Base-by-base conservation (phyloP, 2,888 invertebrate genomes). In the Pherbina coryleti region DNA sequence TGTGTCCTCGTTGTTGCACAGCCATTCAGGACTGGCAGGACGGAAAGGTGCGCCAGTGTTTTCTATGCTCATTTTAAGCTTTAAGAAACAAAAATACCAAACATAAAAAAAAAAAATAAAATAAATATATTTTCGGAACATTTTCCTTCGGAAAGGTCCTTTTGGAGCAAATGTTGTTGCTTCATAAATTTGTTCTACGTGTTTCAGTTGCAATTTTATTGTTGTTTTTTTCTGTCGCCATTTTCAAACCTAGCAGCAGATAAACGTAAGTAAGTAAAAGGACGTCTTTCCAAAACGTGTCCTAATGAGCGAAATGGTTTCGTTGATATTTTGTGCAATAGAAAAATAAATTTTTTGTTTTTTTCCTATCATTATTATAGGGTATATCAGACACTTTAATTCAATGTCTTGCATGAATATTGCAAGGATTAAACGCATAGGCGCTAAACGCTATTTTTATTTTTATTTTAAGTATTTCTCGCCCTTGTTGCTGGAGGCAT, bases 251-350 rank as follows among this genome's bases (percentile, higher is more conserved):
- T 44, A 14, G 44, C 44, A 44, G 11, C 44, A 44, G 55, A 55
- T 55, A 55, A 55, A 55, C 55, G 19, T 22, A 55, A 55, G 22
- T 55, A 22, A 55, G 22, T 19, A 19, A 55, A 55, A 19, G 22
- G 9, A n/a, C 55, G n/a, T 19, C n/a, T 22, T 53, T 19, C 19
- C 22, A 11, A 55, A 55, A 55, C 55, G 55, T 55, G 55, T 55
- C 55, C 55, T 55, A 55, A 55, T 55, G 55, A 55, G 55, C 19
- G 55, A 55, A 55, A 55, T 55, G 19, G 55, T 55, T 55, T n/a
- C 55, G 55, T 55, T 19, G 55, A 44, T 44, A 44, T 60, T 25
- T 60, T 60, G 28, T 60, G 60, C 60, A 60, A 4, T 14, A 57
- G 19, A 25, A n/a, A 28, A 19, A 25, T 60, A 25, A 37, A 44